phyloP scores from a whole-genome alignment of 2,888 invertebrate species.

The Leptopilina myrica region DNA sequence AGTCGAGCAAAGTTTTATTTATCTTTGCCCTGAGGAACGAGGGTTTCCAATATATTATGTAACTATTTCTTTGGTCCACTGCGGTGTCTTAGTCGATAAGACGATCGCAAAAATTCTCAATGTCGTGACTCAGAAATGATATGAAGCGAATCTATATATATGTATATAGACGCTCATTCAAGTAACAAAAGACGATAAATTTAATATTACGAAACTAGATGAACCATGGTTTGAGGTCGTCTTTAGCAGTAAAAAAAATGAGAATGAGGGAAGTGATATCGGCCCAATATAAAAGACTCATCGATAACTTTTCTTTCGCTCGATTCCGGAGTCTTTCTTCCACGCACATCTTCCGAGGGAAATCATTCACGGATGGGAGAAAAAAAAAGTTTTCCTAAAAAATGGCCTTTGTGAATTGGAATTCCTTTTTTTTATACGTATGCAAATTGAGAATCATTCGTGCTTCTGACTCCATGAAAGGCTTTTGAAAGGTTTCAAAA shows the following conservation, averaged over 20 bases:
- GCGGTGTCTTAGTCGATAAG: slow-evolving; percentile 35
- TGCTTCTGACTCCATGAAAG: slow-evolving; percentile 12
- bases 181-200: slow-evolving; percentile 34
- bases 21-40: slow-evolving; percentile 51
- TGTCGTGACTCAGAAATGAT: slow-evolving; percentile 26
- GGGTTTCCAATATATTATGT: slow-evolving; percentile 29
- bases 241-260: slow-evolving; percentile 2
- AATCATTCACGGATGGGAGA: slow-evolving; percentile 7
- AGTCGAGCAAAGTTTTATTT: slow-evolving; percentile 53
- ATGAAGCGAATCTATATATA: slow-evolving; percentile 11
- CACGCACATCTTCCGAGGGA: background rate
- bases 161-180: background rate
- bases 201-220: slow-evolving; percentile 37
- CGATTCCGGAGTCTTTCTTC: slow-evolving; percentile 23
- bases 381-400: background rate
- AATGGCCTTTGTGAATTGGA: slow-evolving; percentile 30
- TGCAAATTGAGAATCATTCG: slow-evolving; percentile 9
- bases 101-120: slow-evolving; percentile 27
- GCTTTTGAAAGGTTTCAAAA: slow-evolving; percentile 8
- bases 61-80: slow-evolving; percentile 21
- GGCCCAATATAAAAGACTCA: slow-evolving; percentile 19
- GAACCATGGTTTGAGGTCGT: slow-evolving; percentile 5
- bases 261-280: background rate
- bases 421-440: slow-evolving; percentile 42
- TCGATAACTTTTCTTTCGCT: slow-evolving; percentile 30